These are phyloP conservation scores for Drosophila virilis DNA, from an alignment of 1,140 invertebrate genomes.

Conservation along the genomic window DNA sequence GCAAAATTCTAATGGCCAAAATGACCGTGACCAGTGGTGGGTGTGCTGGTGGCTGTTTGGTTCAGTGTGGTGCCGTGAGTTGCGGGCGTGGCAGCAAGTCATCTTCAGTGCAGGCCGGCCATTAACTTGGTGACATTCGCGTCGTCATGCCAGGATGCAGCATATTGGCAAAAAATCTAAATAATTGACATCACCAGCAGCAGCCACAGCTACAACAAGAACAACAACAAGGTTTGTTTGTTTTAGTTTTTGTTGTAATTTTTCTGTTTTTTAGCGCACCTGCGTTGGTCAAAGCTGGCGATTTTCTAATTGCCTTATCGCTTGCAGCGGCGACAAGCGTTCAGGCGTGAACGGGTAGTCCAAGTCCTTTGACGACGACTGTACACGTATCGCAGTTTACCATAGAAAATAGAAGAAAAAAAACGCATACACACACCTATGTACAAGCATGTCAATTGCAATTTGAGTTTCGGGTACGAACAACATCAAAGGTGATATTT, in stretches of 20 bases:
- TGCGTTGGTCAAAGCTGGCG: conserved; percentile 42
- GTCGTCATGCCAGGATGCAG: conserved; percentile 27
- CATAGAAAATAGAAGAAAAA: conserved; percentile 16
- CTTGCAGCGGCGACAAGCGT: conserved; percentile 68
- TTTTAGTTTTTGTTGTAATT: conserved; percentile 22
- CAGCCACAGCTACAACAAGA: conserved; percentile 1
- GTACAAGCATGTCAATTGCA: conserved; percentile 61
- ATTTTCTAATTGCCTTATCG: conserved; percentile 80
- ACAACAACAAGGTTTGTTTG: conserved; percentile 6
- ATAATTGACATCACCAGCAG: conserved; percentile 67
- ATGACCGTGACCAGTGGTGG: conserved; percentile 55
- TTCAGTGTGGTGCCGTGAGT: conserved; percentile 3
- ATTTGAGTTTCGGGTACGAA: conserved; percentile 49
- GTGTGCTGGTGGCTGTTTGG: conserved; percentile 7
- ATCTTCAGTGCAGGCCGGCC: conserved; percentile 53
- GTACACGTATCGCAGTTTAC: conserved; percentile 58
- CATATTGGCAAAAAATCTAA: conserved; percentile 67
- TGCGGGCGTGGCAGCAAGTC: conserved; percentile 47
- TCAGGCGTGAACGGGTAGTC: conserved; percentile 58
- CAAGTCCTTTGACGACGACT: conserved; percentile 77
- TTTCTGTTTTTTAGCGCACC: conserved; percentile 43
- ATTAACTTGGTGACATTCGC: conserved; percentile 49
- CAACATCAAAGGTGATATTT: conserved; percentile 62
- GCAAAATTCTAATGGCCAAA: conserved; percentile 71
- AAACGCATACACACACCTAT: conserved; percentile 1